Evolutionary conservation across 1,140 invertebrate species (phyloP), one percentile per base, ranked within the genome.

Genomic region (Drosophila bifasciata): DNA sequence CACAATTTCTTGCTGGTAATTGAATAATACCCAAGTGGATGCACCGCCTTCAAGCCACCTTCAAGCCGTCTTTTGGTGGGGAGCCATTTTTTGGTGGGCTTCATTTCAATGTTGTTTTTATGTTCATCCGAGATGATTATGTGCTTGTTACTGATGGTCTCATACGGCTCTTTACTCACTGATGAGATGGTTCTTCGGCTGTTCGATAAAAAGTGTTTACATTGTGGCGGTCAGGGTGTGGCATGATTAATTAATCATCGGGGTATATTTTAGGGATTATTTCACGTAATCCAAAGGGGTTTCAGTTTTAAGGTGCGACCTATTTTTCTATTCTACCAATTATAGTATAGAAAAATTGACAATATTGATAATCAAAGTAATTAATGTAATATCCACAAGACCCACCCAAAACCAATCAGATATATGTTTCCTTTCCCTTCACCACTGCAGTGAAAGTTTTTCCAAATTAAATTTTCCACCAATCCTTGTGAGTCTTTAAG

Each of bases 21-120:
- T 86, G 81, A 86, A 86, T 86, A 86, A 86, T 67, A 81, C 45
- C 49, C 56, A 48, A 76, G 49, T 72, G 61, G 52, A 63, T 77
- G 63, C 19, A 39, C 51, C 49, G 60, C 55, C 71, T 57, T 51
- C 16, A 23, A 36, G 55, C 49, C 39, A 53, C 69, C 6, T 39
- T 36, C 32, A 51, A 39, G 49, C 16, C 19, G 25, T 9, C 28
- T 55, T 72, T 15, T 43, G 25, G 40, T 64, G 70, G 57, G 52
- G 70, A 52, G 70, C 52, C 73, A 51, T 57, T 64, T n/a, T n/a
- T n/a, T n/a, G n/a, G n/a, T n/a, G 28, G 59, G 36, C 58, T 69
- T 62, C 57, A 62, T 72, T 72, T 72, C 57, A 72, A 72, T 74
- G 69, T 41, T 51, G 48, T 50, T 74, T 73, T 74, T 40, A 70